Evolutionary conservation across 2,797 vertebrate genomes (phyloP).

Genomic region (Tadarida brasiliensis): DNA sequence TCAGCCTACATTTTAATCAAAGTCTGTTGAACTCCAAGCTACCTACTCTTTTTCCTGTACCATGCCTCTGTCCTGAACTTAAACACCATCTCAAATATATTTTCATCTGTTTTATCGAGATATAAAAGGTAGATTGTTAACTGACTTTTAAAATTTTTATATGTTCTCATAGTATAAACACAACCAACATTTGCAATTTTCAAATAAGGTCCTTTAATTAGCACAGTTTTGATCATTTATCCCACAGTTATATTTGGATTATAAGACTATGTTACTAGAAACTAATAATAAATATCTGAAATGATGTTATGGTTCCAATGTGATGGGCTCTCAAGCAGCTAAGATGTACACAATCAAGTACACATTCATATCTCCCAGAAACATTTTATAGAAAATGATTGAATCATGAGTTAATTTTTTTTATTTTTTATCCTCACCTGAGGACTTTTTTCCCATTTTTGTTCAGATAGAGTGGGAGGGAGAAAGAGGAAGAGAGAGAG

Average conservation of each 20-base stretch:
- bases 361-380: not conserved
- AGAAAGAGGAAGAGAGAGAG: no score
- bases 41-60: not conserved
- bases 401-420: not conserved
- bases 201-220: not conserved
- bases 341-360: not conserved
- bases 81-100: not conserved
- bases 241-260: not conserved
- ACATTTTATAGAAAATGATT: slow-evolving; percentile 53
- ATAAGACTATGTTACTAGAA: not conserved
- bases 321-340: not conserved
- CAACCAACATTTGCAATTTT: not conserved
- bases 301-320: not conserved
- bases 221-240: not conserved
- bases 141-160: not conserved
- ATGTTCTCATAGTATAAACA: not conserved
- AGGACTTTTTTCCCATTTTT: no score
- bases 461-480: no score
- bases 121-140: not conserved
- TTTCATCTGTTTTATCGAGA: not conserved
- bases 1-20: not conserved
- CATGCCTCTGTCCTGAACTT: not conserved
- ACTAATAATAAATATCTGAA: not conserved
- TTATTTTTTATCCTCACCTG: no score
- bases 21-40: not conserved